These are phyloP conservation scores for Cydia fagiglandana DNA, from an alignment of 1,140 invertebrate genomes.

Conservation along the genomic window DNA sequence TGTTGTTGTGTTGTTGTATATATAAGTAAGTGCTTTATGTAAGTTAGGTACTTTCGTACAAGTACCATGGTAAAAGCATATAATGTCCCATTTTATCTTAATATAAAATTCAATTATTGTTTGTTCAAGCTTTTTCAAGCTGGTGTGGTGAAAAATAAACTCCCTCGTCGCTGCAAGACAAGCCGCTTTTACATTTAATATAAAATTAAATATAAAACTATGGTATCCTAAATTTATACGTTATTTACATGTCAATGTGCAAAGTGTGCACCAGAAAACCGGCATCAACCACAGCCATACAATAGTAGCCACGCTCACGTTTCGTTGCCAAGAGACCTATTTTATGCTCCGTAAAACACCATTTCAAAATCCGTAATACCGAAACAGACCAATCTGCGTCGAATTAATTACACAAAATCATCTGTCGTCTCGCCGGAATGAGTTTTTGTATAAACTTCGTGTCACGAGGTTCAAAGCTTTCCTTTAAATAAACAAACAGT, in stretches of 20 bases:
- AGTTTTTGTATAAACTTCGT: slow-evolving; percentile 29
- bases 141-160: too few relatives aligned
- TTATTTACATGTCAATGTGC: background rate
- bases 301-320: background rate
- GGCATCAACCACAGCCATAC: background rate
- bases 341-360: slow-evolving; percentile 22
- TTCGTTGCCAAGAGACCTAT: slow-evolving; percentile 25
- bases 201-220: too few relatives aligned
- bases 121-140: too few relatives aligned
- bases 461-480: slow-evolving; percentile 26
- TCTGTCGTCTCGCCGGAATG: slow-evolving; percentile 11
- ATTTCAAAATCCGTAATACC: slow-evolving; percentile 7
- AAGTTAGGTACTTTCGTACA: too few relatives aligned
- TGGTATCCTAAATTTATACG: background rate
- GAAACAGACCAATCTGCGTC: slow-evolving; percentile 17
- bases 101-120: too few relatives aligned
- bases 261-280: background rate
- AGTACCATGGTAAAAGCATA: too few relatives aligned
- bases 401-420: slow-evolving; percentile 26
- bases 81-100: too few relatives aligned
- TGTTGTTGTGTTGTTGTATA: too few relatives aligned
- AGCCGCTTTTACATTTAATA: too few relatives aligned
- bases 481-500: slow-evolving; percentile 30
- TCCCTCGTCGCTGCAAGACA: too few relatives aligned
- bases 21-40: too few relatives aligned